Conservation (phyloP, 2,113 vertebrate species). For the Dolichotis patagonum region DNA sequence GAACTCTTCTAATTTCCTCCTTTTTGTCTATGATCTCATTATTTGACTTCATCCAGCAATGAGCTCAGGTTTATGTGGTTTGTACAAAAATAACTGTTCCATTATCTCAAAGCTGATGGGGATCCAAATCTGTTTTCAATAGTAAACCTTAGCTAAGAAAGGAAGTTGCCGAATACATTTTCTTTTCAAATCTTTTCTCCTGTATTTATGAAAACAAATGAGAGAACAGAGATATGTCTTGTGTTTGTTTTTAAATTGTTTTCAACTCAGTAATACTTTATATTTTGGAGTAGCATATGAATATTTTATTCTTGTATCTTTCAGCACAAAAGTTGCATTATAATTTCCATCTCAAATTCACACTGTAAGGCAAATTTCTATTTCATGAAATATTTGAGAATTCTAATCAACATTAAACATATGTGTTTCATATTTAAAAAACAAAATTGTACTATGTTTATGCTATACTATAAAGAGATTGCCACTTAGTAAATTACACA, state of each 20-base stretch:
- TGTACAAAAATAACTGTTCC: too few species aligned
- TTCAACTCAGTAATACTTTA: neutral
- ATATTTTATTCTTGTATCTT: neutral
- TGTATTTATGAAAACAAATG: neutral
- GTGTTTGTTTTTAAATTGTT: neutral
- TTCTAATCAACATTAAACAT: slow-evolving; percentile 27
- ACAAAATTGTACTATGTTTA: slow-evolving; percentile 13
- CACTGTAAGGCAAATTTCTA: neutral
- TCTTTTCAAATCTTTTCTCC: neutral
- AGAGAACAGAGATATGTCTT: neutral
- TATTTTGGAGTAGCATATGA: neutral
- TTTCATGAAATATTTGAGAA: slow-evolving; percentile 30
- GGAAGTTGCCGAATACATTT: neutral
- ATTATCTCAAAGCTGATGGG: neutral
- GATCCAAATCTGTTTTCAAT: neutral
- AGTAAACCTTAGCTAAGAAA: neutral
- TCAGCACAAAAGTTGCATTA: neutral
- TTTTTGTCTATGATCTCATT: too few species aligned
- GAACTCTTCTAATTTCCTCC: too few species aligned
- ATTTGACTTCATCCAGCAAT: too few species aligned
- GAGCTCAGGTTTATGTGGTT: too few species aligned
- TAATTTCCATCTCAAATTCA: neutral
- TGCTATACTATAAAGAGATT: neutral
- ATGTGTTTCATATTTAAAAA: slow-evolving; percentile 45
- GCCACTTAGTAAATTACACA: neutral